Percentiles rank a stretch among this genome's conserved stretches.
Evolutionary conservation across 2,113 vertebrate genomes (phyloP).

Genomic region (Tretioscincus oriximinensis): DNA sequence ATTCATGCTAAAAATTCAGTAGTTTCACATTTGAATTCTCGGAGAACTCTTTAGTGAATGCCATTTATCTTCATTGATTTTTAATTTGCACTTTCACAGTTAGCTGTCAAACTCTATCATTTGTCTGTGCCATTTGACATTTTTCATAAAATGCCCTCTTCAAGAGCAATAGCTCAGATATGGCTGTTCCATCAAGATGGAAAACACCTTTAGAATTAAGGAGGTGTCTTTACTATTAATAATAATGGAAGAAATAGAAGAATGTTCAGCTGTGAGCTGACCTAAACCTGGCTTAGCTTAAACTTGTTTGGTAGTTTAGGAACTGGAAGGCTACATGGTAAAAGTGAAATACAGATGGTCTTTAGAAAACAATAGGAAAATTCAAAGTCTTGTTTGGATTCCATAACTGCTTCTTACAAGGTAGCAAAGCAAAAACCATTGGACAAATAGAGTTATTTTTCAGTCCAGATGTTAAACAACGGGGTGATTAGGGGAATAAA

Average conservation of each 20-base stretch:
- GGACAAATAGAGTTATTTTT: too few relatives aligned
- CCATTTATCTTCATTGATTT: conserved; percentile 1
- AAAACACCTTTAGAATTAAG: too few relatives aligned
- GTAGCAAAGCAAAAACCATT: too few relatives aligned
- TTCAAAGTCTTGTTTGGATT: background rate
- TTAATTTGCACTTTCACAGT: conserved; percentile 4
- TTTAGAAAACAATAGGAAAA: background rate
- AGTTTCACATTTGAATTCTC: background rate
- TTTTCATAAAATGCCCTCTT: background rate
- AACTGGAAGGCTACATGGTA: background rate
- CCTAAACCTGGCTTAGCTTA: too few relatives aligned
- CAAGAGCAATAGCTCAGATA: background rate
- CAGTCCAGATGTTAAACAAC: too few relatives aligned
- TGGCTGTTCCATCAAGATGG: too few relatives aligned
- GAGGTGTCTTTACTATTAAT: too few relatives aligned
- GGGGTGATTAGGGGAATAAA: too few relatives aligned
- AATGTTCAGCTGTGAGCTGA: too few relatives aligned
- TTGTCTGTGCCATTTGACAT: background rate
- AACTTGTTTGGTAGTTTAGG: too few relatives aligned
- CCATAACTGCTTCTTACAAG: background rate
- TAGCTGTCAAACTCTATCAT: background rate
- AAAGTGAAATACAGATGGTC: background rate
- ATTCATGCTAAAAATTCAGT: background rate
- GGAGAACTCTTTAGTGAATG: background rate
- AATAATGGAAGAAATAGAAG: too few relatives aligned